Evolutionary conservation across 2,113 vertebrate genomes (phyloP), one percentile per base, ranked within the genome.

Genomic region (Anser brachyrhynchus): DNA sequence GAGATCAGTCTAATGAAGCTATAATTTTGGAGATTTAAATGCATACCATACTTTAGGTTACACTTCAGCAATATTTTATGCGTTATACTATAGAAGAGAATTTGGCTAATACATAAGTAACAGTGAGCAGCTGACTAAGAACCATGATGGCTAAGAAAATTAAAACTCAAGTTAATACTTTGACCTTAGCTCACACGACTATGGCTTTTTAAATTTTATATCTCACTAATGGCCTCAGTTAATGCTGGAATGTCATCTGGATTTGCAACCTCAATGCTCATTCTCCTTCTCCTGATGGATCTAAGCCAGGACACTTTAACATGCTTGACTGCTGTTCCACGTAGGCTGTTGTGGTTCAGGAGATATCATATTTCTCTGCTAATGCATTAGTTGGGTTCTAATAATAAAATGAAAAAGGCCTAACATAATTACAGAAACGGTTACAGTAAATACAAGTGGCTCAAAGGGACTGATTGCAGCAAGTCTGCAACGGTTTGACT

Each of bases 171-270:
- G 55, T 83, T 91, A 81, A 78, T 87, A 70, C 39, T 74, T 64
- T 55, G 61, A 78, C 74, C 58, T 87, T 70, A 92, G 39, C 51
- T 84, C 64, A 92, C 13, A 52, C 20, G 54, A 25, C 39, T 29
- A 59, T 58, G 58, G 35, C 64, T 94, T 96, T 93, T 87, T 0
- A 83, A 83, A 69, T 96, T 77, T 89, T 92, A 23, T 84, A 33
- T 92, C 91, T 89, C 87, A 51, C 46, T 94, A 95, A 96, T 69
- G 54, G 70, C 52, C 39, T 92, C 81, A 92, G 13, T 93, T 92
- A 94, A 92, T 87, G 73, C 52, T 91, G 82, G 51, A 95, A 93
- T 62, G 29, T 52, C 87, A 93, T 70, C 80, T 93, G 80, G 77
- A 91, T 95, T 91, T 95, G 81, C 57, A 95, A 2, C 61, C 83